A percentile compares a stretch with the other conserved stretches of the same genome.
Evolutionary conservation across 2,113 vertebrate genomes (phyloP).

Genomic region (Anhinga anhinga): DNA sequence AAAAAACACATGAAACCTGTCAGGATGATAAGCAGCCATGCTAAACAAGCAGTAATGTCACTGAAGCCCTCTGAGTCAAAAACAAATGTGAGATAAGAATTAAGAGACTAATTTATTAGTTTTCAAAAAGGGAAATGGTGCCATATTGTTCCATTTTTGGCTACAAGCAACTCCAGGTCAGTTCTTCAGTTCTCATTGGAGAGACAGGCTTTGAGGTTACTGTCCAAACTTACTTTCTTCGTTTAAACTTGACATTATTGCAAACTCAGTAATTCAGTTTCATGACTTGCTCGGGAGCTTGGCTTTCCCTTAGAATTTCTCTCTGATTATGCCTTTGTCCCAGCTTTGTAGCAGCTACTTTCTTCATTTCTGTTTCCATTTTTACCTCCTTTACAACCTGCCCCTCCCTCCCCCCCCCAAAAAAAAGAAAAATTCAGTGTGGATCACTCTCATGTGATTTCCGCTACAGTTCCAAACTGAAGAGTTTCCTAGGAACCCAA

Average conservation of each 20-base stretch:
- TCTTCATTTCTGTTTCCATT: not conserved
- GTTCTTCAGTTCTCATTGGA: not conserved
- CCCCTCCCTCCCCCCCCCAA: too few species aligned
- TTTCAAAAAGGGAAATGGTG: not conserved
- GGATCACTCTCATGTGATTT: not conserved
- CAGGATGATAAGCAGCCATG: not conserved
- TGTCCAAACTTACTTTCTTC: not conserved
- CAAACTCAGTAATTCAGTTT: not conserved
- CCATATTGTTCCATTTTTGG: not conserved
- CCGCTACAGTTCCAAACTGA: conserved; percentile 6
- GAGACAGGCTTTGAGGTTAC: not conserved
- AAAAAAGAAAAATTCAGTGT: not conserved
- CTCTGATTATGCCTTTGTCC: not conserved
- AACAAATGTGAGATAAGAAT: not conserved
- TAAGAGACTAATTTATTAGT: not conserved
- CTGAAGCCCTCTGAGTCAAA: not conserved
- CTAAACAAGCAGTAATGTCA: not conserved
- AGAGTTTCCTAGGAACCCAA: not conserved
- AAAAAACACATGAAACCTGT: not conserved
- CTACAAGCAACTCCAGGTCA: not conserved
- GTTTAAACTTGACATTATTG: not conserved
- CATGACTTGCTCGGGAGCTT: not conserved
- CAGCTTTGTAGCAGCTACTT: not conserved
- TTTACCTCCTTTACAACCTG: not conserved
- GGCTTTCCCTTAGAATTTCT: not conserved